Conservation (phyloP, 1,140 invertebrate genomes). For the Tyrophagus putrescentiae region DNA sequence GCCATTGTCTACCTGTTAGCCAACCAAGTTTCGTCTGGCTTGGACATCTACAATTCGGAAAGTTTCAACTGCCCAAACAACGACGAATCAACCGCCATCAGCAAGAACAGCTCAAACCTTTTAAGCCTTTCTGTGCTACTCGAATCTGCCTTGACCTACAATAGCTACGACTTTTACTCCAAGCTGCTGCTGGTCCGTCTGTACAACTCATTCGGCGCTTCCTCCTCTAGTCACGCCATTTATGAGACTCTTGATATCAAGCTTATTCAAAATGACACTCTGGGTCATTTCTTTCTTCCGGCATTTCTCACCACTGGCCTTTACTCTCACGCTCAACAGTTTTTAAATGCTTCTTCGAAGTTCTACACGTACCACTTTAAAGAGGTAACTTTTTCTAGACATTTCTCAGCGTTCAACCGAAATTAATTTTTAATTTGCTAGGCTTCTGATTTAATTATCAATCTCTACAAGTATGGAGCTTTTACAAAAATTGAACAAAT, state of each 20-base stretch:
- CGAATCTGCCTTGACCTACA: constrained; percentile 50
- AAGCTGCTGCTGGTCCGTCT: constrained; percentile 55
- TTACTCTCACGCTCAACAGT: constrained; percentile 44
- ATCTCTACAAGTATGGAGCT: constrained; percentile 82
- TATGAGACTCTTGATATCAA: constrained; percentile 67
- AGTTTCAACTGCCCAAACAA: constrained; percentile 35
- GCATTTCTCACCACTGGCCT: constrained; percentile 52
- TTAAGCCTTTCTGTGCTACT: too few species aligned
- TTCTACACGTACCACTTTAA: constrained; percentile 74
- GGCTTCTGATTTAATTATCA: constrained; percentile 76
- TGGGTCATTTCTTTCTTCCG: constrained; percentile 54
- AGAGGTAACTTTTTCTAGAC: constrained; percentile 45
- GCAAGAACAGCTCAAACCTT: too few species aligned
- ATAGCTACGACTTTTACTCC: constrained; percentile 58
- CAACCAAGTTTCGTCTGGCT: constrained; percentile 56
- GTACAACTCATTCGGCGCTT: constrained; percentile 54
- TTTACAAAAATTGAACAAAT: constrained; percentile 75
- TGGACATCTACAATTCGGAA: constrained; percentile 29
- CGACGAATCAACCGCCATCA: constrained; percentile 34
- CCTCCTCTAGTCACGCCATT: constrained; percentile 47
- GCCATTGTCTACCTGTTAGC: constrained; percentile 58
- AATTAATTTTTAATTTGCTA: constrained; percentile 31
- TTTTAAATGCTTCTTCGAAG: constrained; percentile 54
- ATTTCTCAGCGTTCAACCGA: too few species aligned
- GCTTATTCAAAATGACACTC: constrained; percentile 80